These are phyloP conservation scores for Aspiorhynchus laticeps DNA, from an alignment of 2,113 vertebrate genomes.

Conservation along the genomic window DNA sequence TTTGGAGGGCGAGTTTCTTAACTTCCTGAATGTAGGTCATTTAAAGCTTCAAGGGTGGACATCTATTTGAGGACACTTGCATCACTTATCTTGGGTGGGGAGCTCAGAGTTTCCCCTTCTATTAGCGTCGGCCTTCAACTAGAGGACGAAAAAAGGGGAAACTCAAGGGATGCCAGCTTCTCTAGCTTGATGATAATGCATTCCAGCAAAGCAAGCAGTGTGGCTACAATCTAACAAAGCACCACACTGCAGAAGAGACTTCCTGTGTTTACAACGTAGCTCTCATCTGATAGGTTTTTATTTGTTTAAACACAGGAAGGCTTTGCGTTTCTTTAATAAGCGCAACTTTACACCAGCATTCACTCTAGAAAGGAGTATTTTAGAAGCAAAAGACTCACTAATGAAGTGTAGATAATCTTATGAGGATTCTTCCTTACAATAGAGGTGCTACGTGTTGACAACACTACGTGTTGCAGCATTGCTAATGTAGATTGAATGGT, in stretches of 20 bases:
- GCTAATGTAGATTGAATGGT: not conserved
- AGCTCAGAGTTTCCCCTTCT: not conserved
- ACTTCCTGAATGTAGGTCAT: not conserved
- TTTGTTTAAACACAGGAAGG: conserved; percentile 49
- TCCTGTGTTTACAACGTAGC: conserved; percentile 54
- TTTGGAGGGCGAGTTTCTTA: conserved; percentile 30
- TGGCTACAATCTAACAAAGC: not conserved
- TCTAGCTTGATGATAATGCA: conserved; percentile 15
- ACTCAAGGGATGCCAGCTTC: not conserved
- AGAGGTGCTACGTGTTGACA: not conserved
- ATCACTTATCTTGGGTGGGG: conserved; percentile 70
- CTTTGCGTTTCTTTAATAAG: conserved; percentile 51
- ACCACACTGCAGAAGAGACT: conserved; percentile 34
- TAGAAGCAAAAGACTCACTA: not conserved
- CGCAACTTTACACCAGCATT: not conserved
- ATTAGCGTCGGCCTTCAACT: not conserved
- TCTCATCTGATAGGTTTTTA: conserved; percentile 43
- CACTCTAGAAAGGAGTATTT: not conserved
- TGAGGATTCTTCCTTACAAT: not conserved
- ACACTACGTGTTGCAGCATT: too few species aligned
- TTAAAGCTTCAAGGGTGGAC: not conserved
- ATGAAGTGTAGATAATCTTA: not conserved
- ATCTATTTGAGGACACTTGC: conserved; percentile 56
- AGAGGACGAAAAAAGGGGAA: not conserved
- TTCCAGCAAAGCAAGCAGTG: conserved; percentile 30